phyloP scores from a whole-genome alignment of 2,888 invertebrate genomes.

The Agrochola circellaris region DNA sequence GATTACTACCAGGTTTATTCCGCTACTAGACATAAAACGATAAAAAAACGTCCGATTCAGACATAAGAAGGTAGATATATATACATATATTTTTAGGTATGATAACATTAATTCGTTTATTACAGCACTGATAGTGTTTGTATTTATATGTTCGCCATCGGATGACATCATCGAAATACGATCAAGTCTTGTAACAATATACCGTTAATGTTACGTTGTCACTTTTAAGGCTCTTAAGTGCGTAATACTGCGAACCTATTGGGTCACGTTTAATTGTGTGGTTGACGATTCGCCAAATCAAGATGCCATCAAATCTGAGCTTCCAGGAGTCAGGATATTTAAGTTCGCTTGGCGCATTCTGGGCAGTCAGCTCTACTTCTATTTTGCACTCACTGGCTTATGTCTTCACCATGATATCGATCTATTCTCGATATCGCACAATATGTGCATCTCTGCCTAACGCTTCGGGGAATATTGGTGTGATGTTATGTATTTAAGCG shows the following conservation, averaged over 20 bases:
- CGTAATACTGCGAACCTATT: constrained; percentile 18
- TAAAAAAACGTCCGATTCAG: constrained; percentile 28
- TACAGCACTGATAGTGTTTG: constrained; percentile 22
- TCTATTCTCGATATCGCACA: neutral
- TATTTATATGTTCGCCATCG: constrained; percentile 29
- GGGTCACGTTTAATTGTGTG: constrained; percentile 5
- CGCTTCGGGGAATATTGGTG: neutral
- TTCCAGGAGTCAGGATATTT: neutral
- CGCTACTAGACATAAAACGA: constrained; percentile 42
- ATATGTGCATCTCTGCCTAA: neutral
- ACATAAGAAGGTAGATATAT: neutral
- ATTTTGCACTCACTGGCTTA: neutral
- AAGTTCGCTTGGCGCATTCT: too few species aligned
- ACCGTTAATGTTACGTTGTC: constrained; percentile 29
- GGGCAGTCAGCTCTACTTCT: neutral
- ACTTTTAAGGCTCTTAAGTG: constrained; percentile 34
- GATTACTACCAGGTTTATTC: constrained; percentile 32
- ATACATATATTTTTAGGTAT: constrained; percentile 18
- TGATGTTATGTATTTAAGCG: neutral
- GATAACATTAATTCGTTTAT: constrained; percentile 32
- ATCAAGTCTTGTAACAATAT: constrained; percentile 47
- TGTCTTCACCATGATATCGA: neutral
- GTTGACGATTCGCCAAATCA: neutral
- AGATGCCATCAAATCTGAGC: neutral
- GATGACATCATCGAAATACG: constrained; percentile 58